phyloP scores from a whole-genome alignment of 2,113 vertebrate genomes.

The Saimiri boliviensis region DNA sequence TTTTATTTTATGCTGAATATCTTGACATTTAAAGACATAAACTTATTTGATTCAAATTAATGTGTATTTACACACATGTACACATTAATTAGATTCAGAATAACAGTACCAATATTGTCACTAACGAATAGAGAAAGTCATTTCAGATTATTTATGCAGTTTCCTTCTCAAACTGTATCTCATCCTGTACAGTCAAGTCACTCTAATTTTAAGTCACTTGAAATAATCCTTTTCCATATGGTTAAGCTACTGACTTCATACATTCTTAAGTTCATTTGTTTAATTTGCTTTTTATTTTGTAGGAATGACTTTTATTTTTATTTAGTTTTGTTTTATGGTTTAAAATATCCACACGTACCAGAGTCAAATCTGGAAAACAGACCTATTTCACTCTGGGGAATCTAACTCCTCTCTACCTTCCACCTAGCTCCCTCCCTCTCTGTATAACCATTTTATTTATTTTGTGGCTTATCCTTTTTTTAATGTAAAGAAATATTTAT shows the following conservation, averaged over 20 bases:
- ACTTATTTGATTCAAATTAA: neutral
- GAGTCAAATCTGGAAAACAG: neutral
- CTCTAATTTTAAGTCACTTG: neutral
- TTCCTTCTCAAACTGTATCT: neutral
- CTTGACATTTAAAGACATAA: neutral
- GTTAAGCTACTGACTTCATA: neutral
- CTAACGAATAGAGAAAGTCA: neutral
- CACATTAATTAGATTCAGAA: neutral
- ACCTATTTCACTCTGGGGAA: neutral
- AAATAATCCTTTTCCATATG: neutral
- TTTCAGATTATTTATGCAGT: neutral
- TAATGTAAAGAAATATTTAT: neutral
- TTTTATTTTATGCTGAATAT: neutral
- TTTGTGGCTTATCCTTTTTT: neutral
- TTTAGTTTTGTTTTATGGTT: neutral
- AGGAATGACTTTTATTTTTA: neutral
- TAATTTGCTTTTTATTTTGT: neutral
- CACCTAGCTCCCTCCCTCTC: neutral
- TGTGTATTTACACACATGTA: neutral
- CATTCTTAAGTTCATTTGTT: neutral
- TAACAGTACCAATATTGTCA: neutral
- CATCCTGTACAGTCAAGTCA: neutral
- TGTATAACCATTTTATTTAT: neutral
- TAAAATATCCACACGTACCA: neutral
- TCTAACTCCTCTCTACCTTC: neutral